Base-by-base conservation (phyloP, 37 sponge, comb jelly and placozoan genomes). In the Theonella swinhoei region DNA sequence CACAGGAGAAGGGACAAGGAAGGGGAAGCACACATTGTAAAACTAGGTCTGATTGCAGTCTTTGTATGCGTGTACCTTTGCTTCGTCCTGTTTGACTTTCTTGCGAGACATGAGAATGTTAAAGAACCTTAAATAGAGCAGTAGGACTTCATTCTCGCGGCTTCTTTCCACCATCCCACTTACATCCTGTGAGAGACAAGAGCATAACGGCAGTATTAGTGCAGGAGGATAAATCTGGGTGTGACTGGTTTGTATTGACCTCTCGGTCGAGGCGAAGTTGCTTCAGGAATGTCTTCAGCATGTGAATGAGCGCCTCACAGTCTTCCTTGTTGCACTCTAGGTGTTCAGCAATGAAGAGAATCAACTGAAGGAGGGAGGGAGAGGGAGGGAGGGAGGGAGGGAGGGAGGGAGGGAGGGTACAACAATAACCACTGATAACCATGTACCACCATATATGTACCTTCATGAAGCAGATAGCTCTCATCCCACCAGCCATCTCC, bases 31-130 rank as follows among this genome's bases (percentile, higher is more conserved):
- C n/a, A n/a, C n/a, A n/a, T n/a, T n/a, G n/a, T n/a, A n/a, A n/a
- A n/a, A n/a, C n/a, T n/a, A n/a, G n/a, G n/a, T n/a, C n/a, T n/a
- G n/a, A n/a, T n/a, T n/a, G n/a, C n/a, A n/a, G n/a, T n/a, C n/a
- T n/a, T n/a, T n/a, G n/a, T n/a, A n/a, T n/a, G n/a, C n/a, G n/a
- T n/a, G 4, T 54, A 84, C 81, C 88, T 85, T 82, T 25, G 29
- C 47, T 17, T 82, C 72, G 43, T 79, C 66, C 23, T 54, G 66
- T 64, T 87, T 83, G 68, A 64, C 68, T 65, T 88, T 83, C 71
- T 89, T 78, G 59, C 91, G 39, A 11, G 87, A 76, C 90, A 97
- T 83, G 61, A 97, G 92, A 28, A 97, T 82, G 62, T 92, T 89
- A 43, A 94, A 69, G 71, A 97, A 92, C 29, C 93, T 67, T 3